Evolutionary conservation across 2,888 invertebrate species (phyloP).

Genomic region (Diplolepis rosae): DNA sequence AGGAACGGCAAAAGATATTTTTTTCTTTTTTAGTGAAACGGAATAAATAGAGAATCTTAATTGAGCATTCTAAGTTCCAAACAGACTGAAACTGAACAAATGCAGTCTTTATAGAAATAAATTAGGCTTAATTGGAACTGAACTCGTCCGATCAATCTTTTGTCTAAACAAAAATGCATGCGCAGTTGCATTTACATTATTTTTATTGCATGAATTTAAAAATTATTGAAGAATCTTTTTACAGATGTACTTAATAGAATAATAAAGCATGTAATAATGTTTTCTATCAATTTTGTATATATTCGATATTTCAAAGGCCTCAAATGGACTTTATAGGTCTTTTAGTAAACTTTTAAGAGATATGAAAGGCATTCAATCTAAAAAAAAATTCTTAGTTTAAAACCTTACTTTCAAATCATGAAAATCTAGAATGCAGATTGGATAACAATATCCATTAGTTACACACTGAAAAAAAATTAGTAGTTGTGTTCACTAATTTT

Average conservation of each 20-base stretch:
- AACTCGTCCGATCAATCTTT: no score
- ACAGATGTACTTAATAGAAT: background rate
- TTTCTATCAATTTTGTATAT: background rate
- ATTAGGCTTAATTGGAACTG: no score
- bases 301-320: background rate
- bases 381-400: background rate
- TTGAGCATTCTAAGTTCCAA: background rate
- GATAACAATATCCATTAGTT: background rate
- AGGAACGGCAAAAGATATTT: background rate
- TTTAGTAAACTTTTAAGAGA: background rate
- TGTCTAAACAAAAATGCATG: background rate
- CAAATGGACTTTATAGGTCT: constrained; percentile 2
- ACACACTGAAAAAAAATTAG: no score
- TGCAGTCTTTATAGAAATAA: background rate
- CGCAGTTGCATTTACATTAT: background rate
- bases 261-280: background rate
- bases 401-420: no score
- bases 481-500: no score
- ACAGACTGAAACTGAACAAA: background rate
- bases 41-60: constrained; percentile 5
- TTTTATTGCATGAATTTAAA: background rate
- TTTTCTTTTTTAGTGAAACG: background rate
- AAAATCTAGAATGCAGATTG: background rate
- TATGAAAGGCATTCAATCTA: background rate
- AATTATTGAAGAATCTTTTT: background rate